These are phyloP conservation scores for Athalia rosae DNA, from an alignment of 2,888 invertebrate species.

Conservation along the genomic window DNA sequence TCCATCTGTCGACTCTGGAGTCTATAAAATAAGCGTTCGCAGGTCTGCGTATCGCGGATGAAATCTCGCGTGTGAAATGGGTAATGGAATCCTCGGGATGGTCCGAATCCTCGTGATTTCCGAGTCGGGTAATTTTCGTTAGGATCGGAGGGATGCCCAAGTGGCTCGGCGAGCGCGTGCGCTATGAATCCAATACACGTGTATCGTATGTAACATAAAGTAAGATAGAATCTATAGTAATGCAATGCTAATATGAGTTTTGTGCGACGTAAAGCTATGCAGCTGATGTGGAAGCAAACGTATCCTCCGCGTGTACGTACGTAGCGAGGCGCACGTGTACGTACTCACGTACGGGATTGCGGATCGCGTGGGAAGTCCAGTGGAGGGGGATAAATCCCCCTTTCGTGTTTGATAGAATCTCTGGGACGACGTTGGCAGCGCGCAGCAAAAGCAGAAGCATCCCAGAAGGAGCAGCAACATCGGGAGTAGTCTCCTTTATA, in stretches of 20 bases:
- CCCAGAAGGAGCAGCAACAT: no score
- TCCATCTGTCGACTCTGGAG: no score
- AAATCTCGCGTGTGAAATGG: no score
- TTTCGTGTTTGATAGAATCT: conserved; percentile 30
- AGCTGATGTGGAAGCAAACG: no score
- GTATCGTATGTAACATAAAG: no score
- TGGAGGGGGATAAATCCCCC: conserved; percentile 26
- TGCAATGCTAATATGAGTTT: conserved; percentile 37
- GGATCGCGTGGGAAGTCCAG: conserved; percentile 30
- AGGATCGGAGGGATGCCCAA: conserved; percentile 2
- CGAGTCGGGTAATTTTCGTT: not conserved
- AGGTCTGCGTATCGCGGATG: no score
- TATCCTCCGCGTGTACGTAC: no score
- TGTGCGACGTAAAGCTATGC: not conserved
- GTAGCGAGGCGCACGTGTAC: no score
- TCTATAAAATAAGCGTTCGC: no score
- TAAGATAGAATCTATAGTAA: conserved; percentile 34
- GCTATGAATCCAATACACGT: conserved; percentile 34
- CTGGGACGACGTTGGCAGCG: not conserved
- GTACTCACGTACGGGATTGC: not conserved
- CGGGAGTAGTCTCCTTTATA: not conserved
- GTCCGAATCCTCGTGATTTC: not conserved
- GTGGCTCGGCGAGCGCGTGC: conserved; percentile 1
- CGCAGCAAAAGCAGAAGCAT: not conserved
- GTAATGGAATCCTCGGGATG: no score